Base-by-base conservation (phyloP, 2,888 invertebrate species). In the Lymantria monacha region DNA sequence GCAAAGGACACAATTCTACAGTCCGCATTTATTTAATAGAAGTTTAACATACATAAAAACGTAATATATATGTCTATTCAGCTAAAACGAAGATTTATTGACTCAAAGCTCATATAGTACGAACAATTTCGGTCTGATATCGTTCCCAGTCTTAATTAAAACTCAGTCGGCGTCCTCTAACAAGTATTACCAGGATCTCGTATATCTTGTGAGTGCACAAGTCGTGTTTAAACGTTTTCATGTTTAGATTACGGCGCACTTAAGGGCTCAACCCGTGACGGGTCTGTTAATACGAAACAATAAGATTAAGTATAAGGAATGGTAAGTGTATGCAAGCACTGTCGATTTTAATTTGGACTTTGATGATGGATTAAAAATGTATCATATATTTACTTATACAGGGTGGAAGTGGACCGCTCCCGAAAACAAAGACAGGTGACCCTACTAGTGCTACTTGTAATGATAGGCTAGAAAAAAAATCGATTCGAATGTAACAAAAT, bases 221-320 rank as follows among this genome's bases (percentile, higher is more conserved):
- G 44, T 51, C 42, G 37, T 31, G 42, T 51, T 51, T 58, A 61
- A 54, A 51, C 48, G 55, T 31, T 46, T n/a, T 7, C 33, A 56
- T 55, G 48, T 59, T 59, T 56, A 53, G 61, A 57, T 57, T 53
- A 55, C 45, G 48, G 44, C 45, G 52, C 67, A 71, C 70, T 72
- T 68, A 74, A 57, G 56, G 60, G 72, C 61, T 74, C 61, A 69
- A 49, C 43, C 41, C 41, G 63, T 66, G 62, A 70, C 55, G 64
- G 62, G 56, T 70, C 62, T 64, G 66, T 58, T 68, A 72, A 74
- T 73, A 65, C 62, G 1, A 38, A 38, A 38, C 52, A 30, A 47
- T 43, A 36, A 22, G 33, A 14, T 55, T 43, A 53, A 42, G 31
- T 7, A 44, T 41, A 38, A n/a, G 38, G 38, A 7, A 38, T n/a